Evolutionary conservation across 2,797 vertebrate species (phyloP).

Genomic region (Mallotus villosus): DNA sequence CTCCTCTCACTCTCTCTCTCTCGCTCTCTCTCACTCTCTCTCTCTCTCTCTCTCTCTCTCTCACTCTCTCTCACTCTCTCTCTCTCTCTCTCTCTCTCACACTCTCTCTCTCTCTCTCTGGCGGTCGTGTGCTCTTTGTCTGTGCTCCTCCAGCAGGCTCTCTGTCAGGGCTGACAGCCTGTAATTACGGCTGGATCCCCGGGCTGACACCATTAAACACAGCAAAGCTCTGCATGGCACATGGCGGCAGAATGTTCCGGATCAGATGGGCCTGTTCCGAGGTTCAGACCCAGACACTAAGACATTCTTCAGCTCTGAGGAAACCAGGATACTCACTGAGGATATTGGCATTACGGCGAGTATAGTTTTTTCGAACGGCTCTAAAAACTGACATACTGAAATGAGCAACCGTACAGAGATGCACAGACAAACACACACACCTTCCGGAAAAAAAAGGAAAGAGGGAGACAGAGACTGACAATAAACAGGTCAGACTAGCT

Average conservation of each 20-base stretch:
- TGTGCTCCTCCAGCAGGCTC: conserved; percentile 5
- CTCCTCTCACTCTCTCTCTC: no score
- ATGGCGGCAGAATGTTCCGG: conserved; percentile 33
- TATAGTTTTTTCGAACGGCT: no score
- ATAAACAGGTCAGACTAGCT: conserved; percentile 4
- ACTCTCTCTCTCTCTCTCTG: neutral
- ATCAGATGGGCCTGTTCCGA: conserved; percentile 11
- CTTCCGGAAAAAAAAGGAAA: neutral
- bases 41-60: conserved; percentile 21
- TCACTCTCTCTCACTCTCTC: conserved; percentile 4
- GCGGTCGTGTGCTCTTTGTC: conserved; percentile 1
- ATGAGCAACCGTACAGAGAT: no score
- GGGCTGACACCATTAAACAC: conserved; percentile 58
- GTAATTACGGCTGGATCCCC: conserved; percentile 69
- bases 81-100: neutral
- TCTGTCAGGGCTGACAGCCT: conserved; percentile 50
- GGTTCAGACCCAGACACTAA: neutral
- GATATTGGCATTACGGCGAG: neutral
- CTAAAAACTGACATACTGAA: neutral
- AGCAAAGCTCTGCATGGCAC: conserved; percentile 20
- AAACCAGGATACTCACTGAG: neutral
- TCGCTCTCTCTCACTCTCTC: neutral
- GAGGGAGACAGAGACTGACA: conserved; percentile 7
- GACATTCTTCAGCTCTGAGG: neutral
- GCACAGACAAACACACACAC: conserved; percentile 6